Conservation (phyloP, 2,797 vertebrate species). For the Enteromius argenteus region DNA sequence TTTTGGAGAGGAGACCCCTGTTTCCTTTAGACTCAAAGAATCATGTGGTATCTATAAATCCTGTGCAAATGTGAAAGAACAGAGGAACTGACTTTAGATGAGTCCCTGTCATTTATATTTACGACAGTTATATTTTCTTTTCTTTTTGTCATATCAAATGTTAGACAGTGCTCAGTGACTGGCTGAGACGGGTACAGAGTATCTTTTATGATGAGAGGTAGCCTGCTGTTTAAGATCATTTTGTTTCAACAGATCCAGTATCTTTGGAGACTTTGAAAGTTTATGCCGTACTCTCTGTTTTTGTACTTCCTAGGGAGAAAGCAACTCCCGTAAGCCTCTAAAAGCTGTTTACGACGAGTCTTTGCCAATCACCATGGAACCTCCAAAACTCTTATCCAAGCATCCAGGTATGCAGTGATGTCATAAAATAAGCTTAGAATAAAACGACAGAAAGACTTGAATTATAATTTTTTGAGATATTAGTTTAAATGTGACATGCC, state of each 20-base stretch:
- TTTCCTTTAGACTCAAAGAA: constrained; percentile 69
- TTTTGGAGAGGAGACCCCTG: constrained; percentile 66
- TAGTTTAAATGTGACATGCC: neutral
- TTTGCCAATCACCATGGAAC: constrained; percentile 41
- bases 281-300: constrained; percentile 9
- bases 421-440: neutral
- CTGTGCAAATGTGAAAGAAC: constrained; percentile 63
- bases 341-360: constrained; percentile 13
- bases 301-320: constrained; percentile 6
- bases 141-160: constrained; percentile 34
- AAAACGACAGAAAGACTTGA: neutral
- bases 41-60: constrained; percentile 75
- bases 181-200: neutral
- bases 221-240: constrained; percentile 30
- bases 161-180: neutral
- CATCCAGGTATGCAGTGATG: constrained; percentile 2
- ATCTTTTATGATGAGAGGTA: neutral
- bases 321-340: constrained; percentile 27
- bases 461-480: neutral
- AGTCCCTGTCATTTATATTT: constrained; percentile 23
- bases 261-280: neutral
- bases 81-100: constrained; percentile 70
- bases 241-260: constrained; percentile 43
- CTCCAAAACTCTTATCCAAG: constrained; percentile 22
- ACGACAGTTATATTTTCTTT: constrained; percentile 49